Evolutionary conservation across 2,797 vertebrate species (phyloP).

Genomic region (Acridotheres tristis): DNA sequence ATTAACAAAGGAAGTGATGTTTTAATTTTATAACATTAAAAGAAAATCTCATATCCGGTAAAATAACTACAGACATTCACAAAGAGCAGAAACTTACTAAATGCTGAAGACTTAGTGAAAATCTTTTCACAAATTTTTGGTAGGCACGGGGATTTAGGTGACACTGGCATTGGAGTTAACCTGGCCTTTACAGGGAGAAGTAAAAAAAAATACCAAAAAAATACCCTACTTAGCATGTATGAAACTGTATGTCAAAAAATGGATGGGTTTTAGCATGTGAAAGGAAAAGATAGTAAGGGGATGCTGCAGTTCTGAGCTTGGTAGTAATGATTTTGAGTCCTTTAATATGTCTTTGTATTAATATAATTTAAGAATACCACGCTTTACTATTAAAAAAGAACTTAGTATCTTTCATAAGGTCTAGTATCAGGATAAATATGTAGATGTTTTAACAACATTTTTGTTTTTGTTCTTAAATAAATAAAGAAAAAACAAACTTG

Average conservation of each 20-base stretch:
- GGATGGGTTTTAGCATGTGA: conserved; percentile 32
- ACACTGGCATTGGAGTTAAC: not conserved
- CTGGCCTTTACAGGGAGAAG: not conserved
- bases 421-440: conserved; percentile 81
- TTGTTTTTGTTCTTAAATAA: conserved; percentile 79
- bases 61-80: not conserved
- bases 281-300: conserved; percentile 15
- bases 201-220: not conserved
- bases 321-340: conserved; percentile 73
- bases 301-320: conserved; percentile 75
- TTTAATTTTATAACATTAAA: not conserved
- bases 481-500: conserved; percentile 68
- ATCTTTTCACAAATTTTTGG: not conserved
- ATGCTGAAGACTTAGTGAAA: not conserved
- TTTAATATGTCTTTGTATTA: conserved; percentile 80
- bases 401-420: conserved; percentile 77
- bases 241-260: conserved; percentile 52
- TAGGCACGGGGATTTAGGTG: not conserved
- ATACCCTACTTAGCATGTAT: conserved; percentile 27
- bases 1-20: not conserved
- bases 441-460: conserved; percentile 82
- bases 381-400: conserved; percentile 82
- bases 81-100: not conserved
- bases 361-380: conserved; percentile 83
- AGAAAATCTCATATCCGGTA: not conserved